Evolutionary conservation across 2,888 invertebrate species (phyloP).

Genomic region (Conistra vaccinii): DNA sequence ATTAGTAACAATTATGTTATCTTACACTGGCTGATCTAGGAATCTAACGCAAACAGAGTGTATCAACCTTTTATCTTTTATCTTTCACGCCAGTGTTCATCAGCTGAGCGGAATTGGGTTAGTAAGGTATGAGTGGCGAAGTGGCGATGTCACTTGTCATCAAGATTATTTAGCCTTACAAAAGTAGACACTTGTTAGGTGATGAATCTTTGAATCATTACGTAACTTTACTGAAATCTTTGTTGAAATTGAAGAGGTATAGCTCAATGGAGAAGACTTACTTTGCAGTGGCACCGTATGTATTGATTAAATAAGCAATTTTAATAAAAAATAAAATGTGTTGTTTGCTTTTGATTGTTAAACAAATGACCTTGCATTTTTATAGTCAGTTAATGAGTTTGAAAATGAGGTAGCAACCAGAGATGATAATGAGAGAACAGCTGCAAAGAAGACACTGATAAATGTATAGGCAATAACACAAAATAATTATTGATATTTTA

Average conservation of each 20-base stretch:
- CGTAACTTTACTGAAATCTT: neutral
- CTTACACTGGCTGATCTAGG: constrained; percentile 54
- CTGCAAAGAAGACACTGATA: constrained; percentile 10
- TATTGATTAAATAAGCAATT: neutral
- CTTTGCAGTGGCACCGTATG: neutral
- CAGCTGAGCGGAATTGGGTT: constrained; percentile 56
- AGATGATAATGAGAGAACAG: constrained; percentile 17
- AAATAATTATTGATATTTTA: too few species aligned
- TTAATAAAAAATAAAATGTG: neutral
- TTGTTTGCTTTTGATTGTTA: constrained; percentile 17
- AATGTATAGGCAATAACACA: neutral
- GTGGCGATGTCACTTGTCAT: constrained; percentile 47
- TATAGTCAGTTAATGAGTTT: neutral
- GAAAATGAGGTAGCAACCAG: constrained; percentile 2
- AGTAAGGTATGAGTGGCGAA: constrained; percentile 30
- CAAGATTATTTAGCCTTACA: constrained; percentile 23
- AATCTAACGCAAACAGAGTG: constrained; percentile 62
- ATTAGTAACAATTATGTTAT: constrained; percentile 60
- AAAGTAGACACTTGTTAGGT: neutral
- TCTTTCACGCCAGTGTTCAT: constrained; percentile 54
- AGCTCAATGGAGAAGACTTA: neutral
- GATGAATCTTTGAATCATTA: neutral
- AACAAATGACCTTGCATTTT: constrained; percentile 14
- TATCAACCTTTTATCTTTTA: constrained; percentile 59
- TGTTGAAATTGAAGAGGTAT: neutral